Percentiles rank a stretch among this genome's conserved stretches.
phyloP scores from a whole-genome alignment of 23 tunicate genomes.

The Halocynthia roretzi region DNA sequence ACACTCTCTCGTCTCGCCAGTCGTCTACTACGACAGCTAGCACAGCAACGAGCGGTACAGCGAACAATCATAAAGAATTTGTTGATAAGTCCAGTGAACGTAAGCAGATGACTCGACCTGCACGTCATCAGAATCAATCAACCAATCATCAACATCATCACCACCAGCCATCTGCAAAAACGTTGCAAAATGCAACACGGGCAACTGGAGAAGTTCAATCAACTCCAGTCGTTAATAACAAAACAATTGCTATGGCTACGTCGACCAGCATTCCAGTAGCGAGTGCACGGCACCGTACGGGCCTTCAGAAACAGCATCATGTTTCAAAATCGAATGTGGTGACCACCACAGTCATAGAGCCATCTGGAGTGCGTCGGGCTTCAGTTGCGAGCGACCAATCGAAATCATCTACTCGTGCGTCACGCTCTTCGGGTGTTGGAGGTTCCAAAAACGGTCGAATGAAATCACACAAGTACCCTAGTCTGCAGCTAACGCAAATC shows the following conservation, averaged over 20 bases:
- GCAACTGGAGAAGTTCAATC: too few relatives aligned
- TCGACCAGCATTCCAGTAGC: slow-evolving; percentile 13
- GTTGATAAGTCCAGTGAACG: neutral
- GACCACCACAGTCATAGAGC: neutral
- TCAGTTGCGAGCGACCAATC: neutral
- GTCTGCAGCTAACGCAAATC: slow-evolving; percentile 25
- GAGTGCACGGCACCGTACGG: slow-evolving; percentile 21
- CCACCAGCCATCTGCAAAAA: too few relatives aligned
- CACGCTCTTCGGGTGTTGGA: slow-evolving; percentile 3
- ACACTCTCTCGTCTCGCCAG: slow-evolving; percentile 55
- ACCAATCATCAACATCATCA: too few relatives aligned
- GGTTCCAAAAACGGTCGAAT: slow-evolving; percentile 6
- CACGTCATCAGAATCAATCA: neutral
- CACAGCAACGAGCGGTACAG: slow-evolving; percentile 8
- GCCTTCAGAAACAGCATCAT: slow-evolving; percentile 16
- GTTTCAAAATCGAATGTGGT: neutral
- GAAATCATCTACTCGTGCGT: neutral
- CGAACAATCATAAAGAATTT: neutral
- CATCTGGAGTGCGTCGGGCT: neutral
- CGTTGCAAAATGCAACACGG: too few relatives aligned
- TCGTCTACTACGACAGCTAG: slow-evolving; percentile 65
- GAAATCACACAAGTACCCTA: slow-evolving; percentile 31
- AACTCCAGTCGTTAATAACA: neutral
- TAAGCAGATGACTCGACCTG: neutral
- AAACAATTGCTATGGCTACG: slow-evolving; percentile 12